Evolutionary conservation across 2,113 vertebrate genomes (phyloP), one percentile per base, ranked within the genome.

Genomic region (Ictalurus punctatus): DNA sequence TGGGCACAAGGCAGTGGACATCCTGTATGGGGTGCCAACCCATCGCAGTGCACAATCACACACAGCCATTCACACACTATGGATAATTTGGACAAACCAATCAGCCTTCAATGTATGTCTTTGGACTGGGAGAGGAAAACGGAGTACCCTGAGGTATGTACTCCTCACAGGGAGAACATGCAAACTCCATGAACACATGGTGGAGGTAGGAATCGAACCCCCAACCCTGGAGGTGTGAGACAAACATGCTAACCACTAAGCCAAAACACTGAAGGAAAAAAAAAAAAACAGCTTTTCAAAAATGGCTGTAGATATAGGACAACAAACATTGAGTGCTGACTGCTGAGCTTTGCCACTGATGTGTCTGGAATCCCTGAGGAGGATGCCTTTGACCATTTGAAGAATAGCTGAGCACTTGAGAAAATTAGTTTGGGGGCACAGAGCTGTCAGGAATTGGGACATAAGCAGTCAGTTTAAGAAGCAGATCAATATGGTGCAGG

Each of bases 351-450:
- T 25, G 76, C 48, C 40, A 52, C 27, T 85, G 69, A 76, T 59
- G 21, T 34, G 76, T 37, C 12, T 69, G 8, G 17, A 83, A 58
- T 44, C 48, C 61, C 76, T 84, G 2, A 9, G 34, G 34, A 25
- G 30, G 76, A 71, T 27, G 7, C 74, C 61, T 54, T 71, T 27
- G 40, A 76, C 44, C n/a, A 34, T 56, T 89, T 89, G 79, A 89
- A 86, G 85, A 89, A 86, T 59, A 59, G 80, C 65, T 5, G 74
- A 23, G 44, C 82, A 84, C 73, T 91, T 88, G 63, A 71, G 65
- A 58, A 89, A 89, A 91, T 52, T 61, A 84, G 89, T 84, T 91
- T 69, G n/a, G 34, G 10, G 25, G 30, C 54, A 59, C 83, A 59
- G 6, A 19, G 61, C 27, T 67, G 54, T 44, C 78, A 54, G 63